Evolutionary conservation across 2,888 invertebrate species (phyloP).

Genomic region (Hemithea aestivaria): DNA sequence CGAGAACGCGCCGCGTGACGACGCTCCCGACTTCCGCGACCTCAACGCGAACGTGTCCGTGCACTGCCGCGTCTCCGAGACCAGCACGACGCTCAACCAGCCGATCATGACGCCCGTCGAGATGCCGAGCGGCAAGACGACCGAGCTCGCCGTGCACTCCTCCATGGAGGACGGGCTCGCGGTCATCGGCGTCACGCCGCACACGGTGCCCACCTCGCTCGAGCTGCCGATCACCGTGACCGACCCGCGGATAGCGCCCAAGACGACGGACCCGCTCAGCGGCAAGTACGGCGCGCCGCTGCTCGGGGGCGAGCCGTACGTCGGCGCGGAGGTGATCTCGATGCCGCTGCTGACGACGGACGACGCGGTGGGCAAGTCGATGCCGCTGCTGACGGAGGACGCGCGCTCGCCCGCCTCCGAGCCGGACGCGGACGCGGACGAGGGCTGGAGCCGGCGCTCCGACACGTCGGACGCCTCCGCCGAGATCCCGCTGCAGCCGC

Average conservation of each 20-base stretch:
- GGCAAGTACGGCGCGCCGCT: constrained; percentile 43
- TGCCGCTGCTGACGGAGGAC: constrained; percentile 69
- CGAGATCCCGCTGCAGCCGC: constrained; percentile 66
- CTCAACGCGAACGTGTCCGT: constrained; percentile 77
- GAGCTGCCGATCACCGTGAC: constrained; percentile 88
- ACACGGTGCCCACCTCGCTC: constrained; percentile 82
- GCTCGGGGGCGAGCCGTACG: constrained; percentile 54
- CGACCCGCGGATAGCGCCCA: constrained; percentile 84
- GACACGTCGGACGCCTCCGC: constrained; percentile 60
- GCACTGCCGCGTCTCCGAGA: constrained; percentile 84
- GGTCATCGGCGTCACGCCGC: constrained; percentile 78
- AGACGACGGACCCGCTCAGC: constrained; percentile 61
- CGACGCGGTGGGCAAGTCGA: constrained; percentile 56
- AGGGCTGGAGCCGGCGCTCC: constrained; percentile 58
- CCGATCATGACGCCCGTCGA: constrained; percentile 91
- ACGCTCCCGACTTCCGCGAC: constrained; percentile 80
- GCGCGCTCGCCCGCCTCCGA: constrained; percentile 39
- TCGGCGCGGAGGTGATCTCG: constrained; percentile 67
- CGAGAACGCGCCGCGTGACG: constrained; percentile 68
- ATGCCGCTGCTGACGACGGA: constrained; percentile 81
- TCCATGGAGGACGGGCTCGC: constrained; percentile 78
- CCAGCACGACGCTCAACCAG: constrained; percentile 85
- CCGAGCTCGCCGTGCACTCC: constrained; percentile 48
- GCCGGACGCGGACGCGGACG: constrained; percentile 58
- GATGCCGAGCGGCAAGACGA: constrained; percentile 80